These are phyloP conservation scores for Watsonalla cultraria DNA, from an alignment of 2,888 invertebrate genomes.

Conservation along the genomic window DNA sequence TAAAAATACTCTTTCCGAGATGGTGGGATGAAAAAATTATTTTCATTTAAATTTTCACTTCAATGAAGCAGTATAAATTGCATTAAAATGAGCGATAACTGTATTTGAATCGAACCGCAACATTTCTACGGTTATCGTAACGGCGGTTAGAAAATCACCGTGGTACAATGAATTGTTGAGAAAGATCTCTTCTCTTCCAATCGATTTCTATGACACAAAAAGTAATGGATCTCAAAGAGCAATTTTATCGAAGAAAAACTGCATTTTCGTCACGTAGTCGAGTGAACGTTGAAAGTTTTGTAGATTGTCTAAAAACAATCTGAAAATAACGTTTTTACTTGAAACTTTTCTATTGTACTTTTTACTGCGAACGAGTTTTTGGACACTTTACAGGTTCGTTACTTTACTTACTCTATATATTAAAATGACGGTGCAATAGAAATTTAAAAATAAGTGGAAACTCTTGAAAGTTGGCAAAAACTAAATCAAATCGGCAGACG, in stretches of 20 bases:
- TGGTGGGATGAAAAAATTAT: too few species aligned
- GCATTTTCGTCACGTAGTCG: not conserved
- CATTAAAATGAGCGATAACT: not conserved
- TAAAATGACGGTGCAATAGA: too few species aligned
- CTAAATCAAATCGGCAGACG: too few species aligned
- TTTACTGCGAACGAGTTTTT: not conserved
- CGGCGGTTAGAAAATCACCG: constrained; percentile 26
- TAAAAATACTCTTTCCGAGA: too few species aligned
- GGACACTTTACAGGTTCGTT: too few species aligned
- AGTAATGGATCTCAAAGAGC: constrained; percentile 35
- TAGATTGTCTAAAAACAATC: constrained; percentile 5
- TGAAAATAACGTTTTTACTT: constrained; percentile 2
- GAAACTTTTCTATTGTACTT: not conserved
- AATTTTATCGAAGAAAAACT: constrained; percentile 12
- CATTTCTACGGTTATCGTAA: constrained; percentile 12
- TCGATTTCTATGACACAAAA: constrained; percentile 51
- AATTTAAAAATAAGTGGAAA: too few species aligned
- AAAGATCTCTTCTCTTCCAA: constrained; percentile 29
- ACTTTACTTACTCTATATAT: too few species aligned
- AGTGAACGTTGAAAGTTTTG: constrained; percentile 4
- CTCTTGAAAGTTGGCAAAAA: too few species aligned
- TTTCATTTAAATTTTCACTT: too few species aligned
- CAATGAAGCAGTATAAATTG: too few species aligned
- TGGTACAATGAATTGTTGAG: constrained; percentile 34
- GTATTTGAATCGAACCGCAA: not conserved